Conservation (phyloP, 2,888 invertebrate genomes). For the Drosophila affinis region DNA sequence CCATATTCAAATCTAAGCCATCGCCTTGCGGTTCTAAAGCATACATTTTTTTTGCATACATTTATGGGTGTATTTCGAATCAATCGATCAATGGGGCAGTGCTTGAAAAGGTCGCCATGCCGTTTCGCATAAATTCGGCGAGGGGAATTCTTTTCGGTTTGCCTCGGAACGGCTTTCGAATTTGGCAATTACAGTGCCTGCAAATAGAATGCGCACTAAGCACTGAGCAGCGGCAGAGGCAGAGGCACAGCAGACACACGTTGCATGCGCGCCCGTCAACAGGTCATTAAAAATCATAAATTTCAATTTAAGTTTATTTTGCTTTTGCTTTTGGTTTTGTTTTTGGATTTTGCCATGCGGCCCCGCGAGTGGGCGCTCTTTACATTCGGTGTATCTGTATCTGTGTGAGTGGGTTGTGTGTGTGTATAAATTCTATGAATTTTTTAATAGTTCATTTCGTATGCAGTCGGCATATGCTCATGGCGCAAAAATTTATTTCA, state of each 20-base stretch:
- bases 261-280: slow-evolving; percentile 63
- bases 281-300: slow-evolving; percentile 80
- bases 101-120: slow-evolving; percentile 1
- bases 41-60: slow-evolving; percentile 8
- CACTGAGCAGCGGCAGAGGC: neutral
- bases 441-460: slow-evolving; percentile 80
- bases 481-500: slow-evolving; percentile 81
- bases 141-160: slow-evolving; percentile 14
- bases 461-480: slow-evolving; percentile 76
- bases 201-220: slow-evolving; percentile 55
- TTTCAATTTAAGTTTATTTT: slow-evolving; percentile 80
- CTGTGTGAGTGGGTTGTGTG: slow-evolving; percentile 37
- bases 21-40: neutral
- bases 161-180: slow-evolving; percentile 35
- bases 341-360: slow-evolving; percentile 50
- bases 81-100: slow-evolving; percentile 5
- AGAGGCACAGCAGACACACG: slow-evolving; percentile 20
- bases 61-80: neutral
- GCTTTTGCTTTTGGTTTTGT: slow-evolving; percentile 48
- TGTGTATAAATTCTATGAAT: slow-evolving; percentile 77
- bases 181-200: slow-evolving; percentile 58
- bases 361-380: slow-evolving; percentile 70
- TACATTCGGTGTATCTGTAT: slow-evolving; percentile 21
- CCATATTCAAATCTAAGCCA: neutral
- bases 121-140: neutral